These are phyloP conservation scores for Pimpla rufipes DNA, from an alignment of 2,888 invertebrate genomes.

Conservation along the genomic window DNA sequence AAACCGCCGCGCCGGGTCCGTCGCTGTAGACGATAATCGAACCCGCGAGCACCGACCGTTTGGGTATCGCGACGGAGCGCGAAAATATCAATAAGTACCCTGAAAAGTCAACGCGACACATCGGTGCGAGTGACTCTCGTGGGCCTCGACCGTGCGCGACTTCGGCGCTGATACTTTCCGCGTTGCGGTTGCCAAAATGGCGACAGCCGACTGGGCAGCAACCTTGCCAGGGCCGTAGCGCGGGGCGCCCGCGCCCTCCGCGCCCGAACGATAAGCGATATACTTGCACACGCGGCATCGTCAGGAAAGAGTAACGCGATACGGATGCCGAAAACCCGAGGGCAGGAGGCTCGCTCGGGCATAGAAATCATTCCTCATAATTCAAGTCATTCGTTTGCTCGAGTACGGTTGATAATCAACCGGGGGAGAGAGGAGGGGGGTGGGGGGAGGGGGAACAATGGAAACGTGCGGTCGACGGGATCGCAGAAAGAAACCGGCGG, in stretches of 20 bases:
- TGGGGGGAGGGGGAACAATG: background rate
- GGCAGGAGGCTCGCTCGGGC: background rate
- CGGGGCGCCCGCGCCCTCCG: background rate
- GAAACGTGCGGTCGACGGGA: background rate
- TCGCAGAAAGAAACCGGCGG: background rate
- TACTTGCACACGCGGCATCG: background rate
- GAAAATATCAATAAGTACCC: background rate
- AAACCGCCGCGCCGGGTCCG: constrained; percentile 51
- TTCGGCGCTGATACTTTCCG: constrained; percentile 71
- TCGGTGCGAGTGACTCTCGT: constrained; percentile 50
- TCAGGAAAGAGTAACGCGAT: constrained; percentile 21
- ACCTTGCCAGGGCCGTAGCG: constrained; percentile 70
- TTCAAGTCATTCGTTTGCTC: constrained; percentile 1
- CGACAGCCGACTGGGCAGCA: constrained; percentile 80
- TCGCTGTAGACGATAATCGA: constrained; percentile 16
- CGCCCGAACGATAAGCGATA: background rate
- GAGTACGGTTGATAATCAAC: background rate
- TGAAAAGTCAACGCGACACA: constrained; percentile 10
- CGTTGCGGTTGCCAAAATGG: constrained; percentile 84
- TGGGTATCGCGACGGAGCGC: background rate
- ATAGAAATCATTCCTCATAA: constrained; percentile 16
- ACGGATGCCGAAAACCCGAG: background rate
- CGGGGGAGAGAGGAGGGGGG: too few relatives aligned
- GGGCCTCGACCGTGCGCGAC: background rate
- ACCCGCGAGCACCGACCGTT: background rate